phyloP scores from a whole-genome alignment of 2,797 vertebrate genomes.

The Tachyglossus aculeatus region DNA sequence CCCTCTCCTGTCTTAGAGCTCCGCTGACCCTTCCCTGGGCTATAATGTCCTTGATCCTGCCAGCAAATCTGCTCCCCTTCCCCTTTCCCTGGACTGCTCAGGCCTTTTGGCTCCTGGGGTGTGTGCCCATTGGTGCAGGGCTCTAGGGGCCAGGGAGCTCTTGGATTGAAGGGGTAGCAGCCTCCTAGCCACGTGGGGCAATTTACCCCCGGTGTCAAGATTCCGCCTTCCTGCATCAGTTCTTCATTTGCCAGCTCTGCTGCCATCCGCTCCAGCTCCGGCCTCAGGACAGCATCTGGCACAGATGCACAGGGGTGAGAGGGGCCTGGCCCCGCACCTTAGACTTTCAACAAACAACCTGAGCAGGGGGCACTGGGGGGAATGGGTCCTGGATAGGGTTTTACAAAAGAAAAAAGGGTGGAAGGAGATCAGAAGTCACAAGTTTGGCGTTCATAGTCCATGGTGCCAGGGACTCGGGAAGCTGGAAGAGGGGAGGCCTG shows the following conservation, averaged over 20 bases:
- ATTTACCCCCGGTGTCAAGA: slow-evolving; percentile 66
- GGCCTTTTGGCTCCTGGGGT: background rate
- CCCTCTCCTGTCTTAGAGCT: too few relatives aligned
- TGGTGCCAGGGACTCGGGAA: too few relatives aligned
- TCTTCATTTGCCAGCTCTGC: slow-evolving; percentile 48
- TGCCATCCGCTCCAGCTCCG: slow-evolving; percentile 50
- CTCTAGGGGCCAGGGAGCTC: background rate
- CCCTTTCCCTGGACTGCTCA: accelerated
- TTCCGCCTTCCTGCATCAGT: slow-evolving; percentile 51
- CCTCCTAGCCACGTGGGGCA: background rate
- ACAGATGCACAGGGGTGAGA: slow-evolving; percentile 1
- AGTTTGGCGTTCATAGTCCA: too few relatives aligned
- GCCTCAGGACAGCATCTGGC: slow-evolving; percentile 57
- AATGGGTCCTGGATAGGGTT: background rate
- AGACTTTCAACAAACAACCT: slow-evolving; percentile 60
- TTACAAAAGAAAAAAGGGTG: background rate
- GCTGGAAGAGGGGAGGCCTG: background rate
- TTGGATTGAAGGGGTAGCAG: background rate
- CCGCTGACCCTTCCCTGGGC: background rate
- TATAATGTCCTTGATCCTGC: accelerated
- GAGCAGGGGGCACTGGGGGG: background rate
- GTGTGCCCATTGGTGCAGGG: background rate
- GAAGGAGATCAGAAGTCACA: too few relatives aligned
- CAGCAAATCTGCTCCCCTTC: background rate
- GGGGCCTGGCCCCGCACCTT: background rate